These are phyloP conservation scores for Agrotis segetum DNA, from an alignment of 2,888 invertebrate species.

Conservation along the genomic window DNA sequence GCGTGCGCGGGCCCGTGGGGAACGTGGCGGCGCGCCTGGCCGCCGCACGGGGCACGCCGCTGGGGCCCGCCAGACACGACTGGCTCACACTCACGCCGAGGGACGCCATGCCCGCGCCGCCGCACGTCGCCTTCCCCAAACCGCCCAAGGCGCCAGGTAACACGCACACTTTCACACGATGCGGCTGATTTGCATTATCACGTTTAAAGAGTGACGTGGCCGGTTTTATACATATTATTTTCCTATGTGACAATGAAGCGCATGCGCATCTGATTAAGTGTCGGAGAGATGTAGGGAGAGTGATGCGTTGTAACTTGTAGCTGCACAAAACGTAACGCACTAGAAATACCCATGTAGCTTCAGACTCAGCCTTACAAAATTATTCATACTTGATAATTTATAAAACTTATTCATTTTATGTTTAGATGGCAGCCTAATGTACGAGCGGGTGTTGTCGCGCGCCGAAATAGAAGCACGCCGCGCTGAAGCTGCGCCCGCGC, in stretches of 20 bases:
- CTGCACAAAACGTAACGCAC: not conserved
- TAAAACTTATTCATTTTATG: not conserved
- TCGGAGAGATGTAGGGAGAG: not conserved
- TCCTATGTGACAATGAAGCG: not conserved
- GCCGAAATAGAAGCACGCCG: conserved; percentile 92
- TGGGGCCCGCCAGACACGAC: conserved; percentile 86
- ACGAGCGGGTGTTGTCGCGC: conserved; percentile 96
- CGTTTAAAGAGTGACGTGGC: too few species aligned
- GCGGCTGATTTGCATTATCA: too few species aligned
- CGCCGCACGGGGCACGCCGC: conserved; percentile 80
- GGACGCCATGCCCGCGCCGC: conserved; percentile 95
- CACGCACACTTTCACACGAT: too few species aligned
- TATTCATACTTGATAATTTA: not conserved
- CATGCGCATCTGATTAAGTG: not conserved
- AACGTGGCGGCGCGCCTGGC: conserved; percentile 86
- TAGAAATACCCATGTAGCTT: too few species aligned
- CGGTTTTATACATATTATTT: too few species aligned
- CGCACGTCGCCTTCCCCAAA: conserved; percentile 96
- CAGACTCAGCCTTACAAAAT: not conserved
- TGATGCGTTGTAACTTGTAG: not conserved
- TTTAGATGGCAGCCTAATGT: conserved; percentile 95
- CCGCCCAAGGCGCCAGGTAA: conserved; percentile 96
- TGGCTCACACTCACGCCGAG: conserved; percentile 95
- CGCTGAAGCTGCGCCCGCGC: conserved; percentile 70
- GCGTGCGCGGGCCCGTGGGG: conserved; percentile 82